Conservation (phyloP, 2,888 invertebrate genomes). For the Euplexia lucipara region DNA sequence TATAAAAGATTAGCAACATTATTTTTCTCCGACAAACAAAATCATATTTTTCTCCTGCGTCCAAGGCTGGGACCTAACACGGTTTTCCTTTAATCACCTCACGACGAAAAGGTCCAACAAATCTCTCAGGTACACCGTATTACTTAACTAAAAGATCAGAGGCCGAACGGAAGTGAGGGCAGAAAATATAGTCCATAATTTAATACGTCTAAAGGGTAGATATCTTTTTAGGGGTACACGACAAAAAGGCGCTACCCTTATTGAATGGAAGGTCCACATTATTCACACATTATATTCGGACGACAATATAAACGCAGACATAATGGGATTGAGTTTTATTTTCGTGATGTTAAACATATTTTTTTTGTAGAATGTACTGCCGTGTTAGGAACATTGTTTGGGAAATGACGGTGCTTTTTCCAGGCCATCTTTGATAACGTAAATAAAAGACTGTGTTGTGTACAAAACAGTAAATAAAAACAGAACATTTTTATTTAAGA, state of each 20-base stretch:
- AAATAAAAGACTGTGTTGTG: conserved; percentile 6
- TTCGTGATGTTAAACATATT: conserved; percentile 54
- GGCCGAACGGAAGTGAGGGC: conserved; percentile 75
- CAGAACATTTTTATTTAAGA: background rate
- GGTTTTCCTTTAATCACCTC: conserved; percentile 77
- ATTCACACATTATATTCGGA: conserved; percentile 81
- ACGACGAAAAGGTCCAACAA: conserved; percentile 72
- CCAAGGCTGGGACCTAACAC: conserved; percentile 55
- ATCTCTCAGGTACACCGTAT: conserved; percentile 76
- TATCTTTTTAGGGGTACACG: conserved; percentile 81
- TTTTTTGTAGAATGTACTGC: conserved; percentile 43
- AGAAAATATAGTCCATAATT: conserved; percentile 85
- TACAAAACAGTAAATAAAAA: conserved; percentile 1
- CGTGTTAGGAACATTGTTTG: conserved; percentile 38
- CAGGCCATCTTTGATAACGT: conserved; percentile 20
- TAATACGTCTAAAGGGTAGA: conserved; percentile 84
- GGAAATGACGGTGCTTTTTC: conserved; percentile 30
- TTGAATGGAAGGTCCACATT: conserved; percentile 81
- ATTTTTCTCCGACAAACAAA: conserved; percentile 41
- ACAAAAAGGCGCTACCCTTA: conserved; percentile 82
- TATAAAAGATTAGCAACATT: conserved; percentile 4
- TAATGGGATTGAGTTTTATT: conserved; percentile 69
- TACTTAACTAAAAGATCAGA: conserved; percentile 71
- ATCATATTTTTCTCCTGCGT: conserved; percentile 49
- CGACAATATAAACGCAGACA: conserved; percentile 75